These are phyloP conservation scores for Raillietiella orientalis DNA, from an alignment of 2,888 invertebrate species.

Conservation along the genomic window DNA sequence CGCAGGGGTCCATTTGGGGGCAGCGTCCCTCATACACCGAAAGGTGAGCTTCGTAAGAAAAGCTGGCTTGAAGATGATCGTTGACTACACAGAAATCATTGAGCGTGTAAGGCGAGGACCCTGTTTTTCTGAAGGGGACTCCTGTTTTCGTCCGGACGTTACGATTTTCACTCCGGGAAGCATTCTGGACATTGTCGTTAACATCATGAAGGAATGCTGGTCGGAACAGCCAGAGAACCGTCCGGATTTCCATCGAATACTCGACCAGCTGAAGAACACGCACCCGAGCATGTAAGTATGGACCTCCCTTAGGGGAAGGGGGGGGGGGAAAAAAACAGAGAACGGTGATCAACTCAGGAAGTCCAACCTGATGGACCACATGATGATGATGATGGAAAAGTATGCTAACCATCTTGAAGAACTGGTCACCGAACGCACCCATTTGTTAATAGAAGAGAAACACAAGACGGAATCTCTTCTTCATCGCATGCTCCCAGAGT, in stretches of 20 bases:
- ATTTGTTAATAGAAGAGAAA: conserved; percentile 61
- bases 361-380: conserved; percentile 78
- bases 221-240: conserved; percentile 41
- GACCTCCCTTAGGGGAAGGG: too few relatives aligned
- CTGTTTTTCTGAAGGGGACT: too few relatives aligned
- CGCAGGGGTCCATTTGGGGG: conserved; percentile 64
- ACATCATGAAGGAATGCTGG: conserved; percentile 36
- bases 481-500: conserved; percentile 78
- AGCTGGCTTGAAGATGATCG: conserved; percentile 4
- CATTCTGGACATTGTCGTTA: too few relatives aligned
- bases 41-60: too few relatives aligned
- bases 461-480: conserved; percentile 71
- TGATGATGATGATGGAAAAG: conserved; percentile 94
- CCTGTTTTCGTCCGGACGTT: too few relatives aligned
- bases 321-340: too few relatives aligned
- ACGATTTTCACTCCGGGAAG: too few relatives aligned
- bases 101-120: conserved; percentile 40
- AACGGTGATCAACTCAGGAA: too few relatives aligned
- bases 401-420: conserved; percentile 83
- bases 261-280: conserved; percentile 35
- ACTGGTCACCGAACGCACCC: conserved; percentile 64
- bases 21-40: conserved; percentile 35
- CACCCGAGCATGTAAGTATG: too few relatives aligned
- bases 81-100: conserved; percentile 33
- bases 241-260: conserved; percentile 41